Evolutionary conservation across 2,797 vertebrate genomes (phyloP), one percentile per base, ranked within the genome.

Genomic region (Callimico goeldii): DNA sequence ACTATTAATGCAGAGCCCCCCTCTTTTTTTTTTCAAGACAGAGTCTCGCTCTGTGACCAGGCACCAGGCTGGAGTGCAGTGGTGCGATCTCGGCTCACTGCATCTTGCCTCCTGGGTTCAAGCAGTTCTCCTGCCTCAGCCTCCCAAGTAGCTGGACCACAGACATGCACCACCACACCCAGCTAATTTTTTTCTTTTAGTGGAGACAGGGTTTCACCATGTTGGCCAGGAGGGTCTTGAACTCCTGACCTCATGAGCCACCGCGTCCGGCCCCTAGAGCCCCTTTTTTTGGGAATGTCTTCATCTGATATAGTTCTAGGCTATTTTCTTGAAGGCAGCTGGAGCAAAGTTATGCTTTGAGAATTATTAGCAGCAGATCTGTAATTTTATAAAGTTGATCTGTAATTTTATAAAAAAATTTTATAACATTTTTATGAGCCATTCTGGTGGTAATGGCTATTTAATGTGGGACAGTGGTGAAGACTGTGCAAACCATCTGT

Each of bases 281-380:
- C 64, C 46, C 48, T 75, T 75, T 90, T 96, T 76, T 14, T 88
- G 67, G 39, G 39, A 75, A 41, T 72, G 39, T 90, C 48, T 70
- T 86, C 24, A 48, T 73, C 50, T 91, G 33, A 26, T 64, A 57
- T 28, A 61, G 58, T 61, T 70, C 70, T 43, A 67, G 43, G 20
- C 57, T 87, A 75, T 94, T 88, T 94, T 94, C 33, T 15, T 81
- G 52, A 94, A 94, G 61, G 4, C 52, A 77, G 88, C 50, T 50
- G 30, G 55, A 95, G 52, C 36, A 48, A 73, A 26, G 46, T 80
- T 75, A 50, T 80, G 33, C 73, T 75, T 82, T 41, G 48, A 89
- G 33, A 90, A 91, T 85, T 67, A 88, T 64, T 64, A 85, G 67
- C 75, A 88, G 26, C n/a, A 90, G n/a, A 91, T 80, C 46, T 87